Evolutionary conservation across 2,888 invertebrate species (phyloP).

Genomic region (Agriopis aurantiaria): DNA sequence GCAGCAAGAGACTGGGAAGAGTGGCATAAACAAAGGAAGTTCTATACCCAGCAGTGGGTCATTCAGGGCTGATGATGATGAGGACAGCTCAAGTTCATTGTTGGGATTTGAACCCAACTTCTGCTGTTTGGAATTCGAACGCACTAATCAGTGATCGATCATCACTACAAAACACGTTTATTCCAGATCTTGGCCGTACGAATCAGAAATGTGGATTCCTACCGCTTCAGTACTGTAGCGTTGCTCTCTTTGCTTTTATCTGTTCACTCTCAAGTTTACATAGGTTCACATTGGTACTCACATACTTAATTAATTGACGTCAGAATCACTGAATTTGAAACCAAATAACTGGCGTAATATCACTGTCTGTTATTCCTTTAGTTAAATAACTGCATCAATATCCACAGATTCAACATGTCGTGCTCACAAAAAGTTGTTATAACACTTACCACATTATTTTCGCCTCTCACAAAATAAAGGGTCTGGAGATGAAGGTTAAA

Average conservation of each 20-base stretch:
- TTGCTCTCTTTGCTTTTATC: neutral
- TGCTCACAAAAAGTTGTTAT: neutral
- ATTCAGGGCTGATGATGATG: too few species aligned
- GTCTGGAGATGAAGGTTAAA: neutral
- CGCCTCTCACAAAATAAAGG: constrained; percentile 8
- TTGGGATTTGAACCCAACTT: too few species aligned
- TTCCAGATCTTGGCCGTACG: too few species aligned
- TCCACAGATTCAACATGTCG: neutral
- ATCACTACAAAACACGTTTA: neutral
- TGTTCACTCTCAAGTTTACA: neutral
- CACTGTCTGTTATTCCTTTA: neutral
- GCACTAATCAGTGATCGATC: too few species aligned
- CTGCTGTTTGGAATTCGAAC: too few species aligned
- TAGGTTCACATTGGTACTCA: neutral
- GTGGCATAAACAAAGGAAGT: too few species aligned
- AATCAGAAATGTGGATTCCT: too few species aligned
- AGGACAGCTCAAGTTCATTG: too few species aligned
- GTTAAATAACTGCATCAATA: neutral
- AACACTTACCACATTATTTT: neutral
- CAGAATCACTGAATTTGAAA: neutral
- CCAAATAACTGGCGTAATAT: neutral
- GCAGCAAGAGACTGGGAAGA: too few species aligned
- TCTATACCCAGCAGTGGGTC: too few species aligned
- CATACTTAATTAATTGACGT: neutral
- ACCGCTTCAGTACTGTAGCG: too few species aligned